Evolutionary conservation across 2,888 invertebrate genomes (phyloP), one percentile per base, ranked within the genome.

Genomic region (Muschampia plurimacula): DNA sequence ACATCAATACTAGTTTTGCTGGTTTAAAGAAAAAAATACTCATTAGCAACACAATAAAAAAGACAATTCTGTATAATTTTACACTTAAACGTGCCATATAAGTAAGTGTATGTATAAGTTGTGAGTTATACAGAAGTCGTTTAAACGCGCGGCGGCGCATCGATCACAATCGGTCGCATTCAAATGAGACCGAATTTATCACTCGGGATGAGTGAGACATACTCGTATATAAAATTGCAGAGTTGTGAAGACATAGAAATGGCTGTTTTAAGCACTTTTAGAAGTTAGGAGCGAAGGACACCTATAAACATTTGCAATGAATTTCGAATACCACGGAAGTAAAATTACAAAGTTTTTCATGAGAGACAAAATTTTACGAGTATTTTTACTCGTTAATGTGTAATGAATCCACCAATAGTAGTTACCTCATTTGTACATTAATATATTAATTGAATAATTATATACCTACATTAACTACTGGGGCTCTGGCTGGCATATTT

Each of bases 141-240:
- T 72, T 67, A 67, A 67, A 46, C 59, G 65, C 55, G 71, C 49
- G 62, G 67, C 62, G 32, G 72, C 67, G 67, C 72, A 72, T 72
- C 72, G 93, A 93, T 93, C 93, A 91, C 91, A 91, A 93, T 93
- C 92, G 88, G 82, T 77, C 85, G 87, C 87, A 92, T 93, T 91
- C 88, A 91, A 93, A 93, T 93, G 92, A 92, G 90, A 83, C 81
- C 80, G 76, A 88, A 93, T 93, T 93, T 93, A 93, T 91, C 91
- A 90, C 84, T 83, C 75, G 74, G 87, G 87, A 89, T 89, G 91
- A 92, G 90, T 92, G 84, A 92, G 91, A 91, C 89, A 83, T 91
- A 86, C 79, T 22, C 22, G 22, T 22, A 22, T 22, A 62, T 63
- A 44, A 32, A 36, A 55, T 13, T 8, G 41, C 8, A 72, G 66